phyloP scores from a whole-genome alignment of 1,140 invertebrate genomes.

The Hetaerina americana region DNA sequence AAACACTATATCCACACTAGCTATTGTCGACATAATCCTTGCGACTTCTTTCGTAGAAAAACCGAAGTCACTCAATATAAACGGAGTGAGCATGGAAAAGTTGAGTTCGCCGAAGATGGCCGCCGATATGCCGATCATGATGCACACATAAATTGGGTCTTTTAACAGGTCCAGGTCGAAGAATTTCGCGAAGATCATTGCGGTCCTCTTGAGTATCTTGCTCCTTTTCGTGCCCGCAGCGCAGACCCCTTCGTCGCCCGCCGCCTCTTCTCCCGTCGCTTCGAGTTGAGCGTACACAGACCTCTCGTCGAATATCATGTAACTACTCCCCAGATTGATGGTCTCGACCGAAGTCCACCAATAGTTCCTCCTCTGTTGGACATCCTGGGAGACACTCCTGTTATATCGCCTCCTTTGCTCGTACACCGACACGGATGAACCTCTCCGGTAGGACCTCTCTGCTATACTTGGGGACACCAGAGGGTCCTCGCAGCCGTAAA shows the following conservation, averaged over 20 bases:
- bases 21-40: slow-evolving; percentile 42
- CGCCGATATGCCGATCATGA: slow-evolving; percentile 49
- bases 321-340: slow-evolving; percentile 23
- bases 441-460: background rate
- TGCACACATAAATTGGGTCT: slow-evolving; percentile 49
- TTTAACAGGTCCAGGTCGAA: slow-evolving; percentile 51
- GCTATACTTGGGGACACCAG: background rate
- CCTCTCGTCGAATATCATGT: slow-evolving; percentile 22
- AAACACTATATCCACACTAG: slow-evolving; percentile 40
- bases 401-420: slow-evolving; percentile 5
- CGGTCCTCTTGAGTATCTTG: slow-evolving; percentile 26
- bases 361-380: background rate
- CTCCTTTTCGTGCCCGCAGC: background rate
- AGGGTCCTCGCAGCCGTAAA: slow-evolving; percentile 23
- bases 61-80: slow-evolving; percentile 46
- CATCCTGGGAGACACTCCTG: background rate
- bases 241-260: background rate
- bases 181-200: slow-evolving; percentile 25
- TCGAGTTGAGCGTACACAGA: background rate
- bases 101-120: slow-evolving; percentile 54
- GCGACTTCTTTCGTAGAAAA: slow-evolving; percentile 41
- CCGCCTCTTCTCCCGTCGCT: background rate
- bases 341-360: slow-evolving; percentile 11
- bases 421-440: no score
- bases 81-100: slow-evolving; percentile 48